Evolutionary conservation across 2,113 vertebrate species (phyloP).

Genomic region (Petaurus breviceps): DNA sequence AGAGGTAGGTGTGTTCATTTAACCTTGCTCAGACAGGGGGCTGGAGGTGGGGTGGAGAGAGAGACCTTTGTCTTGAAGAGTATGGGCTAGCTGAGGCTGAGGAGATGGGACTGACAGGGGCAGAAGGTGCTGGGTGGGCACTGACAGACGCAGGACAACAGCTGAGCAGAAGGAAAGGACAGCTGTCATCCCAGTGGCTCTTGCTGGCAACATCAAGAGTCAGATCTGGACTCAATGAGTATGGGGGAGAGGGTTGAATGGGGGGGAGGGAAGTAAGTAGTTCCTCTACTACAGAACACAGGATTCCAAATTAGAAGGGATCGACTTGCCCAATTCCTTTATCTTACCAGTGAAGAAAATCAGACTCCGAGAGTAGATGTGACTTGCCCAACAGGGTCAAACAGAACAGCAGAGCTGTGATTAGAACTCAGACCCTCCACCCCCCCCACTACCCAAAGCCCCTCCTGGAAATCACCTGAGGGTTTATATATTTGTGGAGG

Average conservation of each 20-base stretch:
- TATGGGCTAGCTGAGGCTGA: conserved; percentile 16
- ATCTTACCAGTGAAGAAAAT: background rate
- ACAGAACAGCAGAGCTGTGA: background rate
- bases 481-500: background rate
- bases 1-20: background rate
- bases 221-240: background rate
- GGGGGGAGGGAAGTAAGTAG: background rate
- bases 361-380: background rate
- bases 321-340: background rate
- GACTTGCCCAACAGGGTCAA: background rate
- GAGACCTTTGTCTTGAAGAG: background rate
- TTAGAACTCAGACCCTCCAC: background rate
- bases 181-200: conserved; percentile 53
- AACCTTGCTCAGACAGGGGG: background rate
- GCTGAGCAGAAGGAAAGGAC: conserved; percentile 74
- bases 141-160: conserved; percentile 64
- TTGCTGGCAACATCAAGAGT: conserved; percentile 17
- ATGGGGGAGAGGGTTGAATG: background rate
- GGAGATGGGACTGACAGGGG: conserved; percentile 41
- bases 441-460: no score
- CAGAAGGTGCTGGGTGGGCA: conserved; percentile 49
- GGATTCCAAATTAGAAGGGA: background rate
- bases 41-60: background rate
- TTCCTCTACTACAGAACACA: background rate
- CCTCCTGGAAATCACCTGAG: background rate